Percentiles rank a stretch among this genome's conserved stretches.
Evolutionary conservation across 2,797 vertebrate species (phyloP).

Genomic region (Dipus sagitta): DNA sequence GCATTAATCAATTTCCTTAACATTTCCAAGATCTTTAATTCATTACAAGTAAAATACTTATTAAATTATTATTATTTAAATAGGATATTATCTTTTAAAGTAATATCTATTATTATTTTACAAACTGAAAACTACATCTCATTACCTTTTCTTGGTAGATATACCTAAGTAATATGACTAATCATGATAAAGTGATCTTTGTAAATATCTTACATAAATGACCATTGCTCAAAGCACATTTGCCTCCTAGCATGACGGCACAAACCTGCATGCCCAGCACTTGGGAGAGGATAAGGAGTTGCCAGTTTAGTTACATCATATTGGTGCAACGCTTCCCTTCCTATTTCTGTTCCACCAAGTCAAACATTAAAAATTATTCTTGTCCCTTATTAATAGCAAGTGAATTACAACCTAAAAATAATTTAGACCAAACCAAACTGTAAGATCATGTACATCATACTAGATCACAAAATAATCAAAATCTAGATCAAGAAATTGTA

Average conservation of each 20-base stretch:
- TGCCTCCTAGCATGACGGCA: neutral
- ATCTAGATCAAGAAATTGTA: neutral
- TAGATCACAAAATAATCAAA: constrained; percentile 25
- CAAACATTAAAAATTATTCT: constrained; percentile 57
- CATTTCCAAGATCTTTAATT: neutral
- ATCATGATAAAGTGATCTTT: constrained; percentile 40
- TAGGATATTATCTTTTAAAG: constrained; percentile 5
- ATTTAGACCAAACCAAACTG: constrained; percentile 58
- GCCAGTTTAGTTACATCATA: constrained; percentile 9
- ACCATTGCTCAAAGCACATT: constrained; percentile 32
- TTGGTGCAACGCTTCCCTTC: constrained; percentile 29
- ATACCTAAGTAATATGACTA: neutral
- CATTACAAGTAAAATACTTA: neutral
- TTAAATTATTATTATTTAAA: neutral
- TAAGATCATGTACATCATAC: neutral
- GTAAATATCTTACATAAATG: constrained; percentile 31
- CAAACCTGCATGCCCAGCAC: neutral
- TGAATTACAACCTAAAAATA: constrained; percentile 24
- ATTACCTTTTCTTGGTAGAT: constrained; percentile 21
- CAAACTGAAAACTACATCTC: neutral
- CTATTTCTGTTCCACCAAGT: constrained; percentile 53
- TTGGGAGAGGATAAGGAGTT: neutral
- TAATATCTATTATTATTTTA: constrained; percentile 1
- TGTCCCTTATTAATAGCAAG: constrained; percentile 57
- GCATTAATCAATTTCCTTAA: neutral